Evolutionary conservation across 2,888 invertebrate genomes (phyloP).

Genomic region (Congeria kusceri): DNA sequence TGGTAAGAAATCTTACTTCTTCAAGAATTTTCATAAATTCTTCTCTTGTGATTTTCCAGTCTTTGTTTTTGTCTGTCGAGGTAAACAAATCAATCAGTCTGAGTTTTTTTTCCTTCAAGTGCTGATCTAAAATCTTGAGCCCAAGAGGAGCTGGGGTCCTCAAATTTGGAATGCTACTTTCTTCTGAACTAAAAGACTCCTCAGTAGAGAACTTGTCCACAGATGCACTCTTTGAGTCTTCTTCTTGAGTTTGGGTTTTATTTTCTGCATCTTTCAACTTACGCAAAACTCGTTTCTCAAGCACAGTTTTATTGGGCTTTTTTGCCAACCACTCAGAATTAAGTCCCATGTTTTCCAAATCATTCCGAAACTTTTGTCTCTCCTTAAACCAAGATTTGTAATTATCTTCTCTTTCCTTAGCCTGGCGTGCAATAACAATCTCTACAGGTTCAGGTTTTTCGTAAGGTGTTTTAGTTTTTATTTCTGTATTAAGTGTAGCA

Average conservation of each 20-base stretch:
- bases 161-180: slow-evolving; percentile 70
- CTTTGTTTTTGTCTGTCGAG: slow-evolving; percentile 82
- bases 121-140: slow-evolving; percentile 80
- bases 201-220: slow-evolving; percentile 55
- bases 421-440: slow-evolving; percentile 61
- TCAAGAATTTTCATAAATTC: slow-evolving; percentile 74
- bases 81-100: slow-evolving; percentile 82
- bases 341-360: slow-evolving; percentile 80
- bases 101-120: slow-evolving; percentile 77
- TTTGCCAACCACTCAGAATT: slow-evolving; percentile 77
- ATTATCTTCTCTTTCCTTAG: slow-evolving; percentile 64
- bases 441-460: slow-evolving; percentile 66
- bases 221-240: slow-evolving; percentile 34
- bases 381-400: slow-evolving; percentile 80
- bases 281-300: slow-evolving; percentile 79
- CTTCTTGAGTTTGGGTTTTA: slow-evolving; percentile 14
- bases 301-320: slow-evolving; percentile 80
- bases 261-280: slow-evolving; percentile 51
- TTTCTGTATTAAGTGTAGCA: slow-evolving; percentile 65
- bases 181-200: slow-evolving; percentile 43
- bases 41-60: slow-evolving; percentile 80
- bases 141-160: slow-evolving; percentile 80
- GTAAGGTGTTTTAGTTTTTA: slow-evolving; percentile 62
- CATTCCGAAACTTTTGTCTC: slow-evolving; percentile 77
- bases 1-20: slow-evolving; percentile 31